Evolutionary conservation across 2,888 invertebrate species (phyloP).

Genomic region (Amphiduros pacificus): DNA sequence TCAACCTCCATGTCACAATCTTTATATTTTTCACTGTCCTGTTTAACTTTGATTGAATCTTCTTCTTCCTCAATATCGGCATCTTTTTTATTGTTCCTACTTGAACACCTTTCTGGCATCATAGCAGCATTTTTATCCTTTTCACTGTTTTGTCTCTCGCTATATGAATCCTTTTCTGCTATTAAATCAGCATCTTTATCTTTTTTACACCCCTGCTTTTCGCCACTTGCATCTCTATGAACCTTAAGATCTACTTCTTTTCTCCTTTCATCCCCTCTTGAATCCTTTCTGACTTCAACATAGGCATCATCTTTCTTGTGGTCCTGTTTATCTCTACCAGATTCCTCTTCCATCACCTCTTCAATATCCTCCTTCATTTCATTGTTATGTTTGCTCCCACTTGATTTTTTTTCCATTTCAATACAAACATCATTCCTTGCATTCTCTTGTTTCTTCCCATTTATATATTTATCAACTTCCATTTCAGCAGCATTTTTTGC

Average conservation of each 20-base stretch:
- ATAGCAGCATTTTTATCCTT: too few species aligned
- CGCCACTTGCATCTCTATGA: too few species aligned
- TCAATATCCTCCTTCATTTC: neutral
- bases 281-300: neutral
- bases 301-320: neutral
- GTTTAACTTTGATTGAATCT: too few species aligned
- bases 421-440: constrained; percentile 1
- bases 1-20: too few species aligned
- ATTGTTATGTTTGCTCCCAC: neutral
- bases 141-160: too few species aligned
- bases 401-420: neutral
- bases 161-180: too few species aligned
- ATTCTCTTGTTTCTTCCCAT: neutral
- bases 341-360: neutral
- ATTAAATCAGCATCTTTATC: too few species aligned
- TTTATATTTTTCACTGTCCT: too few species aligned
- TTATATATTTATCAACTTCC: neutral
- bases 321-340: neutral
- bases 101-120: too few species aligned
- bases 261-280: constrained; percentile 1
- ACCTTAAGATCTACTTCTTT: neutral
- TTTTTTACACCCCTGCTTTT: too few species aligned
- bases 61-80: too few species aligned
- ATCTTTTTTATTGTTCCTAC: too few species aligned
- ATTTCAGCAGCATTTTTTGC: neutral